A percentile compares a stretch with the other conserved stretches of the same genome.
Evolutionary conservation across 2,888 invertebrate species (phyloP).

Genomic region (Panzeria rudis): DNA sequence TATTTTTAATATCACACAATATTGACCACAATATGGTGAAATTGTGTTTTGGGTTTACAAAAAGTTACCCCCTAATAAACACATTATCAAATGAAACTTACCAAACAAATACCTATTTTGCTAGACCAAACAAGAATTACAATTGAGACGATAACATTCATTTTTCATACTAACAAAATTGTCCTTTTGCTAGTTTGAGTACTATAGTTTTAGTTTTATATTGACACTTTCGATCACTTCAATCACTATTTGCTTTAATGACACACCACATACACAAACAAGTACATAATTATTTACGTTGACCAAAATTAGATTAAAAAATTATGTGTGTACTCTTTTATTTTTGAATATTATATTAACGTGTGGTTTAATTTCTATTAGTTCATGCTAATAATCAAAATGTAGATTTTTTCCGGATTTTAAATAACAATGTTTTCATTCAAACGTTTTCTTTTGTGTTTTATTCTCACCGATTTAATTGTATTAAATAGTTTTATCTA

Average conservation of each 20-base stretch:
- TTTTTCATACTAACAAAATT: neutral
- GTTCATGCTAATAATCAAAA: too few species aligned
- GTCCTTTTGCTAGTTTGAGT: too few species aligned
- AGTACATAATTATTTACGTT: neutral
- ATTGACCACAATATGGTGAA: neutral
- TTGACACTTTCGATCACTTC: neutral
- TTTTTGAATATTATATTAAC: neutral
- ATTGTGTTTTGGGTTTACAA: neutral
- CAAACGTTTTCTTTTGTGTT: neutral
- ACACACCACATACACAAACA: neutral
- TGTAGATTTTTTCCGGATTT: too few species aligned
- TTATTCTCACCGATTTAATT: neutral
- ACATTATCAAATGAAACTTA: neutral
- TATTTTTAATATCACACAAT: too few species aligned
- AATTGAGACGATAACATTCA: too few species aligned
- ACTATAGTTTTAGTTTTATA: neutral
- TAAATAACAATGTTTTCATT: too few species aligned
- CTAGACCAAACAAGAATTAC: slow-evolving; percentile 8
- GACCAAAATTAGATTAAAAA: neutral
- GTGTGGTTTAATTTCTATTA: neutral
- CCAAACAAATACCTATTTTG: slow-evolving; percentile 12
- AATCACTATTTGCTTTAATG: neutral
- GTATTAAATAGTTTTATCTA: slow-evolving; percentile 7
- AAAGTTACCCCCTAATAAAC: neutral
- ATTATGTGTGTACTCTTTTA: neutral